Evolutionary conservation across 2,797 vertebrate species (phyloP).

Genomic region (Acipenser oxyrinchus): DNA sequence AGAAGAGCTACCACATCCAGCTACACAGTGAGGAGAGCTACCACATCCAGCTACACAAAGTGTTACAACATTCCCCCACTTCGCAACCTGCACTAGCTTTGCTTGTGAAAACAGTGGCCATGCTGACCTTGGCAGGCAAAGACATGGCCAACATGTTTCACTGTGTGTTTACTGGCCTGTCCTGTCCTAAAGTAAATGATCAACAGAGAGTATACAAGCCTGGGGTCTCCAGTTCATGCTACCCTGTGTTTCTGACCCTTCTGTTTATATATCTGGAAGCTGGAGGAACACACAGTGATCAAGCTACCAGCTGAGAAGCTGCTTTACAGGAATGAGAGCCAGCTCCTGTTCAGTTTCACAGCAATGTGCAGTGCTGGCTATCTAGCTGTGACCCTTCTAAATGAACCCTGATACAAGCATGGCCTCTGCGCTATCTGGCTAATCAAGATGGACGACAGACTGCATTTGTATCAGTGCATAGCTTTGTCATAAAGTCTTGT

Average conservation of each 20-base stretch:
- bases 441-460: too few species aligned
- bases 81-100: conserved; percentile 31
- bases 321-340: too few species aligned
- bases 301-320: background rate
- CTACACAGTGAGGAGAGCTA: too few species aligned
- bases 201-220: conserved; percentile 43
- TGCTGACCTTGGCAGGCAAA: conserved; percentile 38
- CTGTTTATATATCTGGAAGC: conserved; percentile 46
- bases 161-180: conserved; percentile 49
- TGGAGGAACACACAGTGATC: background rate
- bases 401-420: too few species aligned
- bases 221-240: conserved; percentile 42
- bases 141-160: conserved; percentile 43
- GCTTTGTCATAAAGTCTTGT: too few species aligned
- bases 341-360: too few species aligned
- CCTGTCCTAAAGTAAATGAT: conserved; percentile 42
- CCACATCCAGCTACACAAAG: too few species aligned
- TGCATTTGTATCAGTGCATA: too few species aligned
- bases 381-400: too few species aligned
- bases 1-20: too few species aligned
- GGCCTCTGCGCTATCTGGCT: too few species aligned
- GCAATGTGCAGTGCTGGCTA: too few species aligned
- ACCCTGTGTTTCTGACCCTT: conserved; percentile 41
- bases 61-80: background rate
- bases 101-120: conserved; percentile 55